Percentiles rank a stretch among this genome's conserved stretches.
Conservation (phyloP, 2,797 vertebrate species). For the Erpetoichthys calabaricus region DNA sequence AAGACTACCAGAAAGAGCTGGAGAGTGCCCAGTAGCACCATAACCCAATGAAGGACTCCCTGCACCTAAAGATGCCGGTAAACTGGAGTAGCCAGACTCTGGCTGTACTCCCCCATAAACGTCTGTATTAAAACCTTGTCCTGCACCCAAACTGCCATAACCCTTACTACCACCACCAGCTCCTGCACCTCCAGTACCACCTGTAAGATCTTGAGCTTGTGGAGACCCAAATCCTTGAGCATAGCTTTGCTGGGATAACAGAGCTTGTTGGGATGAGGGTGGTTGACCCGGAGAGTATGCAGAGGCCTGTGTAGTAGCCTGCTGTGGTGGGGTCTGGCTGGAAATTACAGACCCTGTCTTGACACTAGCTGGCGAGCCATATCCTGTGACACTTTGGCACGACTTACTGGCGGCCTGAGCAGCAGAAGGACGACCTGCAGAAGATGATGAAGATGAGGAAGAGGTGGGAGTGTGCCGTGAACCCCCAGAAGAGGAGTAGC, state of each 20-base stretch:
- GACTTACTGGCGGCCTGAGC: conserved; percentile 51
- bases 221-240: conserved; percentile 68
- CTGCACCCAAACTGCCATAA: conserved; percentile 49
- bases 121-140: conserved; percentile 43
- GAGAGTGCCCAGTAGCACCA: conserved; percentile 75
- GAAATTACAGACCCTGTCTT: conserved; percentile 63
- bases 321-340: conserved; percentile 55
- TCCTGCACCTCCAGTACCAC: conserved; percentile 26
- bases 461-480: conserved; percentile 54
- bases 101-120: conserved; percentile 57
- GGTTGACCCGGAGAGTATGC: conserved; percentile 50
- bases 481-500: conserved; percentile 44
- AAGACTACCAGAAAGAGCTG: conserved; percentile 61
- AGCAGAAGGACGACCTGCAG: conserved; percentile 58
- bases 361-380: conserved; percentile 62
- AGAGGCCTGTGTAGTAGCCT: conserved; percentile 55
- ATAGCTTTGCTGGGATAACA: conserved; percentile 48
- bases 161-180: conserved; percentile 41
- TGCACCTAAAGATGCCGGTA: conserved; percentile 58
- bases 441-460: conserved; percentile 60
- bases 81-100: conserved; percentile 43
- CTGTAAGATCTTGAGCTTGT: conserved; percentile 74
- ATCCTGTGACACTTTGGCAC: conserved; percentile 50
- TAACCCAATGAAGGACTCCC: conserved; percentile 81
- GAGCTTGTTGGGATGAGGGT: conserved; percentile 44